Percentiles rank a stretch among this genome's conserved stretches.
These are phyloP conservation scores for Microcebus griseorufus DNA, from an alignment of 2,113 vertebrate species.

Conservation along the genomic window DNA sequence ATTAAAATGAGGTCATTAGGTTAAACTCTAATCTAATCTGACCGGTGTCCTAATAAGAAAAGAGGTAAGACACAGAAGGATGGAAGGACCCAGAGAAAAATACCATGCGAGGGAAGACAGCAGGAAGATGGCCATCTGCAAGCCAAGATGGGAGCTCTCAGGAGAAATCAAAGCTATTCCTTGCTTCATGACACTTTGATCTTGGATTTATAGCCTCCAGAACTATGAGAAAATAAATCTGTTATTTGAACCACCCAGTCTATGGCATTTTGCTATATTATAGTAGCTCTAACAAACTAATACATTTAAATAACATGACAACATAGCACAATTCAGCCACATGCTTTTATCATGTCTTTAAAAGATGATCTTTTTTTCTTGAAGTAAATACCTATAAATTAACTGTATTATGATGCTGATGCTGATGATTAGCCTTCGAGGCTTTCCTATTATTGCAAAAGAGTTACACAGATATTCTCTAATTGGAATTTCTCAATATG, in stretches of 20 bases:
- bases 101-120: background rate
- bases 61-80: background rate
- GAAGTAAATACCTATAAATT: background rate
- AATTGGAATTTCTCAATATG: background rate
- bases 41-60: background rate
- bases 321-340: background rate
- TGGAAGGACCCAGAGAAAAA: background rate
- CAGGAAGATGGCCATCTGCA: background rate
- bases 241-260: background rate
- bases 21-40: background rate
- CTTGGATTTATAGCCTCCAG: background rate
- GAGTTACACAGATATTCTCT: background rate
- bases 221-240: background rate
- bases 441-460: background rate
- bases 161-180: background rate
- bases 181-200: background rate
- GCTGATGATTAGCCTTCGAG: background rate
- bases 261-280: background rate
- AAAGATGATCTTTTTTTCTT: background rate
- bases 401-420: background rate
- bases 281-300: background rate
- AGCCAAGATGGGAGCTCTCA: background rate
- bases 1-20: background rate
- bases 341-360: background rate
- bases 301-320: too few relatives aligned